Conservation (phyloP, 2,797 vertebrate species). For the Aplochiton taeniatus region DNA sequence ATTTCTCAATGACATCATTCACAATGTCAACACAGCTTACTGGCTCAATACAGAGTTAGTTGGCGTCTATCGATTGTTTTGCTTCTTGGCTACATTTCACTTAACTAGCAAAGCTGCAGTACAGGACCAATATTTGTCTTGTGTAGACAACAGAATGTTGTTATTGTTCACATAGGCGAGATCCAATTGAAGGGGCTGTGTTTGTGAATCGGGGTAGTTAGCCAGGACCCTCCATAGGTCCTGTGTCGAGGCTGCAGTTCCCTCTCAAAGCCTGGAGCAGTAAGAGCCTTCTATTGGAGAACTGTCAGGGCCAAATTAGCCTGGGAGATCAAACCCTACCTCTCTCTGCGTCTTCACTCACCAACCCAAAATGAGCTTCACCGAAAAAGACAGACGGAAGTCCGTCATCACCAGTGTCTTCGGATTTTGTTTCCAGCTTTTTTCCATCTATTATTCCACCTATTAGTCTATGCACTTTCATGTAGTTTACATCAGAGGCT, state of each 20-base stretch:
- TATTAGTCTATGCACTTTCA: neutral
- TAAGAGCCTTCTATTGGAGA: slow-evolving; percentile 19
- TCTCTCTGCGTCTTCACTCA: slow-evolving; percentile 21
- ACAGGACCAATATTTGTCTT: neutral
- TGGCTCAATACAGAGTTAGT: slow-evolving; percentile 5
- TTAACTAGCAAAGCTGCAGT: neutral
- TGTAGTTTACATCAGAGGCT: too few species aligned
- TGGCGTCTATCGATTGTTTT: slow-evolving; percentile 1
- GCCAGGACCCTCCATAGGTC: neutral
- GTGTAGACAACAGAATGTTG: neutral
- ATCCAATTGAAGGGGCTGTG: too few species aligned
- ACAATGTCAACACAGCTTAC: slow-evolving; percentile 10
- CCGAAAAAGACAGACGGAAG: slow-evolving; percentile 21
- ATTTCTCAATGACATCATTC: slow-evolving; percentile 23
- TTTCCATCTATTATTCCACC: neutral
- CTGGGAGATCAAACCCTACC: slow-evolving; percentile 32
- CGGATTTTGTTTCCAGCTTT: slow-evolving; percentile 3
- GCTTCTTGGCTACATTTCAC: neutral
- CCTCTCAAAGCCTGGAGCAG: slow-evolving; percentile 17
- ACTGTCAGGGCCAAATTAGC: slow-evolving; percentile 30
- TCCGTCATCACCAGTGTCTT: slow-evolving; percentile 11
- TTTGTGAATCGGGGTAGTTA: too few species aligned
- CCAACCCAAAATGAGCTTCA: slow-evolving; percentile 46
- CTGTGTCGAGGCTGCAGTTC: neutral
- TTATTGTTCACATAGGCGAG: too few species aligned